These are phyloP conservation scores for Scalopus aquaticus DNA, from an alignment of 2,113 vertebrate species.

Conservation along the genomic window DNA sequence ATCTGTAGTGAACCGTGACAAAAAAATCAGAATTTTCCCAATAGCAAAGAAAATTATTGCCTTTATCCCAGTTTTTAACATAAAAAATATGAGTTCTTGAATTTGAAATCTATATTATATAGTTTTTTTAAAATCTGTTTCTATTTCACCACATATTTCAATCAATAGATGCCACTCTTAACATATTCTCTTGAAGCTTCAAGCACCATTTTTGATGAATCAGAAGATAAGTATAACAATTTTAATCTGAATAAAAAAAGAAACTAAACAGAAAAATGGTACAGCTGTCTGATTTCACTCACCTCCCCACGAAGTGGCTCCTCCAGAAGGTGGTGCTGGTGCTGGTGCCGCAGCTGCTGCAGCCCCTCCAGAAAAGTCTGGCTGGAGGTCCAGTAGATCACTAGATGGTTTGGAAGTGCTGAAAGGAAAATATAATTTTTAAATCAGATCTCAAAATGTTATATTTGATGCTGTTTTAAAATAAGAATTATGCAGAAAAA, in stretches of 20 bases:
- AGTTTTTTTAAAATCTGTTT: no score
- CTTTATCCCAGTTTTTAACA: neutral
- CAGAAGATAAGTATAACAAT: neutral
- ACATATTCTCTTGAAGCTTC: neutral
- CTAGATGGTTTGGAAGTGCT: slow-evolving; percentile 89
- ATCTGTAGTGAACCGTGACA: neutral
- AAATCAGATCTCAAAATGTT: neutral
- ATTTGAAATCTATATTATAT: neutral
- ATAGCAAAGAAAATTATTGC: neutral
- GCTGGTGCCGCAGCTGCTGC: slow-evolving; percentile 81
- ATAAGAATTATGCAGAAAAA: neutral
- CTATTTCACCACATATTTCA: neutral
- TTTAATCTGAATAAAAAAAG: neutral
- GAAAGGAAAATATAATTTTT: neutral
- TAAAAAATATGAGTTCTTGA: neutral
- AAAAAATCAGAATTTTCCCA: neutral
- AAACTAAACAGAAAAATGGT: neutral
- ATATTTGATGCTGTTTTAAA: neutral
- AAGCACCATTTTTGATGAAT: neutral
- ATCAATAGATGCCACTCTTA: neutral
- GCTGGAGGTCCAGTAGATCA: slow-evolving; percentile 97
- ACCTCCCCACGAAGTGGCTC: slow-evolving; percentile 96
- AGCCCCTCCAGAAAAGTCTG: slow-evolving; percentile 88
- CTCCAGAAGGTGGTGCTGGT: slow-evolving; percentile 80
- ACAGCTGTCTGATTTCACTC: slow-evolving; percentile 35